Conservation (phyloP, 2,113 vertebrate species). For the Scortum barcoo region DNA sequence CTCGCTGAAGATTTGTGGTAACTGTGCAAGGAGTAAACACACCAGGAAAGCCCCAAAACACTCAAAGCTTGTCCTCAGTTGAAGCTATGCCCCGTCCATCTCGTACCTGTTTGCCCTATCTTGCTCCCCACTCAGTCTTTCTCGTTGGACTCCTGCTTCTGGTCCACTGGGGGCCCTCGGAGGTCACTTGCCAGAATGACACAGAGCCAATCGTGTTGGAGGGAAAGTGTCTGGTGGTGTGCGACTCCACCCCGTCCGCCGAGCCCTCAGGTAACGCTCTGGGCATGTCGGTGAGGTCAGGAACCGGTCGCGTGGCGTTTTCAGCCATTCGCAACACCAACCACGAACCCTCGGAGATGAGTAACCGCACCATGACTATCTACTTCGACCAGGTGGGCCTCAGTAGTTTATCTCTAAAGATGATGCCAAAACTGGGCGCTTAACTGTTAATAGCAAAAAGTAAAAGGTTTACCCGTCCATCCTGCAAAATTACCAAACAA, state of each 20-base stretch:
- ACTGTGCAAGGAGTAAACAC: slow-evolving; percentile 1
- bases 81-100: slow-evolving; percentile 51
- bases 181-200: slow-evolving; percentile 81
- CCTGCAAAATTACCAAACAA: background rate
- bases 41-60: background rate
- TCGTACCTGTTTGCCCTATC: background rate
- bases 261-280: slow-evolving; percentile 83
- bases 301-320: slow-evolving; percentile 82
- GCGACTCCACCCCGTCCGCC: slow-evolving; percentile 81
- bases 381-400: slow-evolving; percentile 86
- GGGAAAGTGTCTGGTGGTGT: slow-evolving; percentile 87
- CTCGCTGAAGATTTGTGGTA: slow-evolving; percentile 5
- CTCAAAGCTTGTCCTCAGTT: background rate
- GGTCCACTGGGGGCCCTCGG: slow-evolving; percentile 41
- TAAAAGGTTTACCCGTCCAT: background rate
- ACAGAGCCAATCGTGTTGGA: slow-evolving; percentile 86
- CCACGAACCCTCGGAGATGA: slow-evolving; percentile 87
- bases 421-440: background rate
- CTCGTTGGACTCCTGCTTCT: slow-evolving; percentile 65
- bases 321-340: slow-evolving; percentile 86
- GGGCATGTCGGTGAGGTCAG: slow-evolving; percentile 86
- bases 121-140: background rate
- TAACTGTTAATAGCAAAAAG: background rate
- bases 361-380: slow-evolving; percentile 87
- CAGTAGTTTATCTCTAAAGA: background rate